These are phyloP conservation scores for Corythornis madagascariensis DNA, from an alignment of 2,113 vertebrate genomes.

Conservation along the genomic window DNA sequence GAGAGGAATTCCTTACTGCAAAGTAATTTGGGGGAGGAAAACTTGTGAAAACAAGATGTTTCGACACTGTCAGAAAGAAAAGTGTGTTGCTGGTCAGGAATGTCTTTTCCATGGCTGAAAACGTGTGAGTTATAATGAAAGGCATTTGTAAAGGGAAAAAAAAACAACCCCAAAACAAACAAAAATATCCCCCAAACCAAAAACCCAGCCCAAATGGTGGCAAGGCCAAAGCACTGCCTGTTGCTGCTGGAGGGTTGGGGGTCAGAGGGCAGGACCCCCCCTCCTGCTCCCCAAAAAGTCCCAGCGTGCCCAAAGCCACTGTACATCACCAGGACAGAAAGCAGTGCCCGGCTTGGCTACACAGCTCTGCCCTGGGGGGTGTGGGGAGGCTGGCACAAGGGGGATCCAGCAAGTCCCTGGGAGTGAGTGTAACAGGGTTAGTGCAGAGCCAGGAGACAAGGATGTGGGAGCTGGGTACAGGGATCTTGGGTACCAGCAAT, in stretches of 20 bases:
- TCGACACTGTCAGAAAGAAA: constrained; percentile 45
- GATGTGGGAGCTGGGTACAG: background rate
- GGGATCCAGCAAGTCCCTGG: rapidly evolving
- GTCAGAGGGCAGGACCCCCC: background rate
- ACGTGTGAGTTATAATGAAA: constrained; percentile 6
- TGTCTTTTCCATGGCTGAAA: constrained; percentile 57
- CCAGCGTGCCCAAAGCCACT: background rate
- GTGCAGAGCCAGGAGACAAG: background rate
- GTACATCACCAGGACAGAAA: background rate
- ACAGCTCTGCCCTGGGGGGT: background rate
- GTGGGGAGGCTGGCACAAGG: background rate
- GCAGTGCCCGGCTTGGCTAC: background rate
- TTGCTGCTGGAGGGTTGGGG: background rate
- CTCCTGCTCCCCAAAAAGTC: background rate
- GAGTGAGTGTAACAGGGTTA: too few relatives aligned
- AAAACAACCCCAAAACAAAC: background rate
- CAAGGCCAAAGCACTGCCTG: background rate
- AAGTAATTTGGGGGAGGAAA: constrained; percentile 57
- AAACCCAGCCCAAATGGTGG: background rate
- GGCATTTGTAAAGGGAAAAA: background rate
- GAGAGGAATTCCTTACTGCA: constrained; percentile 45
- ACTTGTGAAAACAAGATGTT: constrained; percentile 68
- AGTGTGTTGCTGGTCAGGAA: constrained; percentile 54
- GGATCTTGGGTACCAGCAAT: background rate
- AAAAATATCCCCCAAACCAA: background rate